Evolutionary conservation across 2,888 invertebrate species (phyloP).

Genomic region (Blomia tropicalis): DNA sequence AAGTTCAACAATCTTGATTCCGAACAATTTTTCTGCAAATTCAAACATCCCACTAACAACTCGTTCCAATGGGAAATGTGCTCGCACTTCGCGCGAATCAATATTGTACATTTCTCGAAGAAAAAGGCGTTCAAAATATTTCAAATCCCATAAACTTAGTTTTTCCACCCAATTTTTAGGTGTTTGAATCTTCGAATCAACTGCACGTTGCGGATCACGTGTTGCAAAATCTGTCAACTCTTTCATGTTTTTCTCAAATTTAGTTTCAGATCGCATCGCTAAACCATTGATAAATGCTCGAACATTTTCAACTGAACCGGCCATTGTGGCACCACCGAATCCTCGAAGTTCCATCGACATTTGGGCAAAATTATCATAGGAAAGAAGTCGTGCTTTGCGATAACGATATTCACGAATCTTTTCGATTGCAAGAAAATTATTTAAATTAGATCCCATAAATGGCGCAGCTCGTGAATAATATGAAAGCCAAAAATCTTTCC

Average conservation of each 20-base stretch:
- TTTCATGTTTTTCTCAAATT: slow-evolving; percentile 57
- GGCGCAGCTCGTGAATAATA: slow-evolving; percentile 53
- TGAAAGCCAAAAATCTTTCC: slow-evolving; percentile 75
- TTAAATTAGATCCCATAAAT: slow-evolving; percentile 42
- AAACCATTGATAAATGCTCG: slow-evolving; percentile 48
- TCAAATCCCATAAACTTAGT: slow-evolving; percentile 62
- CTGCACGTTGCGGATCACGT: not conserved
- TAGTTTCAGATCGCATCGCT: slow-evolving; percentile 39
- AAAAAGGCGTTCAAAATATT: slow-evolving; percentile 56
- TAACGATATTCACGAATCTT: slow-evolving; percentile 51
- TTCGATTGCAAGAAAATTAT: slow-evolving; percentile 56
- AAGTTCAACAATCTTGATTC: slow-evolving; percentile 38
- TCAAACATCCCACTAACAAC: slow-evolving; percentile 63
- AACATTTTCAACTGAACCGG: slow-evolving; percentile 50
- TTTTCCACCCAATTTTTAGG: slow-evolving; percentile 5
- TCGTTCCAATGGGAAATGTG: slow-evolving; percentile 64
- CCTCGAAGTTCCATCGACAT: slow-evolving; percentile 88
- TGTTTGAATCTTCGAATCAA: not conserved
- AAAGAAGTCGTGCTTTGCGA: slow-evolving; percentile 57
- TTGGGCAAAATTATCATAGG: slow-evolving; percentile 59
- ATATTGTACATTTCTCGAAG: slow-evolving; percentile 34
- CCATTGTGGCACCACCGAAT: slow-evolving; percentile 46
- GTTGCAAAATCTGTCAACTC: slow-evolving; percentile 28
- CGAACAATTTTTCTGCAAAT: slow-evolving; percentile 58
- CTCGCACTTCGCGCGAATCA: slow-evolving; percentile 52